Evolutionary conservation across 2,888 invertebrate species (phyloP).

Genomic region (Eristalinus sepulchralis): DNA sequence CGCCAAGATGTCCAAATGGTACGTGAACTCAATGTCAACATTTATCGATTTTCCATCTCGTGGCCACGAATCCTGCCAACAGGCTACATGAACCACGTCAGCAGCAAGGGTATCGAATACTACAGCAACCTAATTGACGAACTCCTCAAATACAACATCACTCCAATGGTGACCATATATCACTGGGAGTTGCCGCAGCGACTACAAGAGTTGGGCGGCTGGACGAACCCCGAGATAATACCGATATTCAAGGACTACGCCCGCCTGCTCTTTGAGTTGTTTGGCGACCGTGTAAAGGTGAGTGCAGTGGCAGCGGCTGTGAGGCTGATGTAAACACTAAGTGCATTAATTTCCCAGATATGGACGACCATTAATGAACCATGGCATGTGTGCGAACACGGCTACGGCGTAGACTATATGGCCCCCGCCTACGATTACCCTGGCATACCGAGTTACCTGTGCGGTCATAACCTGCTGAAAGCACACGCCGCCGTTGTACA

Average conservation of each 20-base stretch:
- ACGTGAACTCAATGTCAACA: slow-evolving; percentile 84
- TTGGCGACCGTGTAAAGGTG: slow-evolving; percentile 84
- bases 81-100: slow-evolving; percentile 85
- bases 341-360: slow-evolving; percentile 74
- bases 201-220: slow-evolving; percentile 86
- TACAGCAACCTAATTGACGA: slow-evolving; percentile 89
- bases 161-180: slow-evolving; percentile 87
- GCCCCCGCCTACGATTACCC: slow-evolving; percentile 84
- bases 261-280: slow-evolving; percentile 83
- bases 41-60: slow-evolving; percentile 88
- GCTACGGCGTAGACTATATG: slow-evolving; percentile 83
- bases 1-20: slow-evolving; percentile 85
- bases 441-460: slow-evolving; percentile 85
- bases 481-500: slow-evolving; percentile 88
- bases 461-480: slow-evolving; percentile 87
- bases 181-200: slow-evolving; percentile 88
- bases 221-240: slow-evolving; percentile 85
- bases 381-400: slow-evolving; percentile 81
- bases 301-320: neutral
- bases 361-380: slow-evolving; percentile 93
- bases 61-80: slow-evolving; percentile 89
- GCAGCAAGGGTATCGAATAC: slow-evolving; percentile 87
- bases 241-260: slow-evolving; percentile 86
- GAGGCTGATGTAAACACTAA: neutral
- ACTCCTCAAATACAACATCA: slow-evolving; percentile 85